Evolutionary conservation across 37 sponge, comb jelly and placozoan genomes (phyloP), one percentile per base, ranked within the genome.

Genomic region (Axinella damicornis): DNA sequence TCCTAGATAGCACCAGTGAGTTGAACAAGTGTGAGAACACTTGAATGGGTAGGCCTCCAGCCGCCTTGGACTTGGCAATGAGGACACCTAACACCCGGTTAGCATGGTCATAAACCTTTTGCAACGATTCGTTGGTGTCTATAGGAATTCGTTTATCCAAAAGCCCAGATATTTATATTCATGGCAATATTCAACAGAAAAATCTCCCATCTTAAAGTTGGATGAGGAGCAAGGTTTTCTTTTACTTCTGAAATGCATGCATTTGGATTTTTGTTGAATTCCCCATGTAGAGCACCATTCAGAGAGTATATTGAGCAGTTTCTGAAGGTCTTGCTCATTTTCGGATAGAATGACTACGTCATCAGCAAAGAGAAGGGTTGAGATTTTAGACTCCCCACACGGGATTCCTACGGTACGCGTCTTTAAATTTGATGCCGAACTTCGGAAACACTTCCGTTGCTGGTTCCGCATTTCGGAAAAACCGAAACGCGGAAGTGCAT

Each of bases 161-260:
- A 37, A 77, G 18, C 78, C 78, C 18, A 77, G 59, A 77, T 60
- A 60, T 20, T 77, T 77, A 37, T 77, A 61, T 25, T 61, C 13
- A 12, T 55, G 38, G 63, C 13, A 54, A n/a, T 37, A 77, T 11
- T 55, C 78, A 33, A 21, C 12, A 5, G 71, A n/a, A 37, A 39
- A 36, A 16, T 38, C 36, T 36, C 39, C 71, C 17, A 71, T 34
- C 16, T 24, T n/a, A 39, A 71, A 24, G 36, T 71, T 15, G 40
- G 60, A 77, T 24, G 39, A 25, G 34, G 24, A 24, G 25, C 62
- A 20, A 15, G 14, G 57, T 37, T 77, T 77, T 62, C 78, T 77
- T n/a, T n/a, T n/a, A n/a, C n/a, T n/a, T n/a, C n/a, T n/a, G 27
- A 77, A 55, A 36, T 77, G 64, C 78, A 77, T 77, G 32, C 33